Percentiles rank a stretch among this genome's conserved stretches.
Evolutionary conservation across 2,888 invertebrate species (phyloP).

Genomic region (Standfussiana lucernea): DNA sequence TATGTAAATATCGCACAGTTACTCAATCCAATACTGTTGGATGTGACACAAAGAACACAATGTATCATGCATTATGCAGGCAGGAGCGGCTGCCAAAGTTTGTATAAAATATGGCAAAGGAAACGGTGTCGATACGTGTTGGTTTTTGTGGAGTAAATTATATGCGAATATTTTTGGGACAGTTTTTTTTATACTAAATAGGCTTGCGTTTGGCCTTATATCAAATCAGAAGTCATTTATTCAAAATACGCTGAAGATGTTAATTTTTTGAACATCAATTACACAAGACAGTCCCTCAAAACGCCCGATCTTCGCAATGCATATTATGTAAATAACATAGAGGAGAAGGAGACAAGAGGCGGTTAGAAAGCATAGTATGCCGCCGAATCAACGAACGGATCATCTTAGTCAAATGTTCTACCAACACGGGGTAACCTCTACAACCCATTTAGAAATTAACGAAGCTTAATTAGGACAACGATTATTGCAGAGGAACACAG

Average conservation of each 20-base stretch:
- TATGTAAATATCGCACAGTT: conserved; percentile 59
- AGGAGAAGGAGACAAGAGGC: background rate
- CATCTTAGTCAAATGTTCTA: background rate
- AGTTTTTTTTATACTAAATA: too few species aligned
- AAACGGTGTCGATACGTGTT: conserved; percentile 66
- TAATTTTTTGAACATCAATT: background rate
- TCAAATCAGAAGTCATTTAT: background rate
- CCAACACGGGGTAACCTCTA: background rate
- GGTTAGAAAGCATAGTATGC: too few species aligned
- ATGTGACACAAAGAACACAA: conserved; percentile 52
- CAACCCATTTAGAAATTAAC: background rate
- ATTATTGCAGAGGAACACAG: background rate
- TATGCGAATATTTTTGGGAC: background rate
- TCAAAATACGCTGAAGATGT: background rate
- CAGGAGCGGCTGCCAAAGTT: conserved; percentile 47
- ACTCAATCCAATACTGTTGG: conserved; percentile 49
- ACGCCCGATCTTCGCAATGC: background rate
- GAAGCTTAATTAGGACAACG: background rate
- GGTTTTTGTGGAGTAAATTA: conserved; percentile 54
- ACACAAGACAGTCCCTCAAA: background rate
- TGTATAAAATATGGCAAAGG: conserved; percentile 56
- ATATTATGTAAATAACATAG: background rate
- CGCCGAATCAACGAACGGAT: background rate
- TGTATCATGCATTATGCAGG: conserved; percentile 66
- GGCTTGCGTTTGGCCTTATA: too few species aligned